phyloP scores from a whole-genome alignment of 1,140 invertebrate genomes.

The Panulirus ornatus region DNA sequence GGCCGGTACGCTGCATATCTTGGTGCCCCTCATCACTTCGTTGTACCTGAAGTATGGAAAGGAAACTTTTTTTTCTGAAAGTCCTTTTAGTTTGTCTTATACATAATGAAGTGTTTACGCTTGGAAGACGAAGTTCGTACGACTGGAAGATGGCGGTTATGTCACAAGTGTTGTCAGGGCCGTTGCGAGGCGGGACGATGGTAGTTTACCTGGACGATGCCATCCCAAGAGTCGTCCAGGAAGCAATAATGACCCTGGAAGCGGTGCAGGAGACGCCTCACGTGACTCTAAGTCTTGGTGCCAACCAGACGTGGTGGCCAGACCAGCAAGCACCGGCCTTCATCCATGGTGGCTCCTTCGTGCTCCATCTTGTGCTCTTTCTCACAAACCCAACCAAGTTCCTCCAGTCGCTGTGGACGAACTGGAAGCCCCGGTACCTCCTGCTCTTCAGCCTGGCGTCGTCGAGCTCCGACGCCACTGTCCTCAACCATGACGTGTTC shows the following conservation, averaged over 20 bases:
- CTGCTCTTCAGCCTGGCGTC: constrained; percentile 25
- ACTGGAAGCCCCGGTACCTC: constrained; percentile 49
- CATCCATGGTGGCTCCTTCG: background rate
- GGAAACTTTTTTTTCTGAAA: too few relatives aligned
- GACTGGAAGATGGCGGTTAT: too few relatives aligned
- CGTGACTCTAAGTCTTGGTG: background rate
- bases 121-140: too few relatives aligned
- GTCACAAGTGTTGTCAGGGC: constrained; percentile 29
- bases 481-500: constrained; percentile 33
- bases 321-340: background rate
- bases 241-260: background rate
- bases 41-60: too few relatives aligned
- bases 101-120: too few relatives aligned
- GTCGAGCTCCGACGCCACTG: background rate
- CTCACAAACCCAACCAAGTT: background rate
- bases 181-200: background rate
- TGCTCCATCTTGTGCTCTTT: constrained; percentile 51
- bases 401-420: constrained; percentile 17
- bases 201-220: constrained; percentile 25
- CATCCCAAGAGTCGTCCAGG: background rate
- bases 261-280: background rate
- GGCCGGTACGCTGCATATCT: too few relatives aligned
- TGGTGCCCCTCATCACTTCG: too few relatives aligned
- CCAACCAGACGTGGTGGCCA: constrained; percentile 13
- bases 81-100: too few relatives aligned